Conservation (phyloP, 1,140 invertebrate species). For the Coelopa frigida region DNA sequence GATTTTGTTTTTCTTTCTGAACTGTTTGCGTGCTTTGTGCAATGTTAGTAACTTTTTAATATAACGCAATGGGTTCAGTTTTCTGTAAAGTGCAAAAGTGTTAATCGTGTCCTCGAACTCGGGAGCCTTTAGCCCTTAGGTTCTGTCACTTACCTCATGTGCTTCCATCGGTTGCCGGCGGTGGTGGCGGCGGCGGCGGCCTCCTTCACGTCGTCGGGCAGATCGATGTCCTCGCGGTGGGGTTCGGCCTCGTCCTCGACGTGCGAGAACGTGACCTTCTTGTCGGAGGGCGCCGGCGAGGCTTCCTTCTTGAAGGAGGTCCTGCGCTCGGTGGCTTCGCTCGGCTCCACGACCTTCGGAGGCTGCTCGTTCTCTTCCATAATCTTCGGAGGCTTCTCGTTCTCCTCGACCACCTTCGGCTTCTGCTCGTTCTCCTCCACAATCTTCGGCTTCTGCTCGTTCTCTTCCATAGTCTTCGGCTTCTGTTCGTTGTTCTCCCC, state of each 20-base stretch:
- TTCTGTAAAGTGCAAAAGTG: no score
- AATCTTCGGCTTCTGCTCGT: conserved; percentile 1
- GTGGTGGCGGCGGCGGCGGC: conserved; percentile 23
- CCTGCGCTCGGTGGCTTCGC: conserved; percentile 14
- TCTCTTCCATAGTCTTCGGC: conserved; percentile 2
- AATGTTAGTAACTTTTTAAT: no score
- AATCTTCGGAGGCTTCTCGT: not conserved
- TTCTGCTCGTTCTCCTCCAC: conserved; percentile 5
- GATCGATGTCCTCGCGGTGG: conserved; percentile 37
- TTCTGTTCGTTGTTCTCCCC: conserved; percentile 3
- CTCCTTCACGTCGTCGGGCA: conserved; percentile 32
- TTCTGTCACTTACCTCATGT: conserved; percentile 36
- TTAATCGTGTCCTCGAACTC: no score
- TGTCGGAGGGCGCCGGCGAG: conserved; percentile 39
- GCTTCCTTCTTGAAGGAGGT: conserved; percentile 34
- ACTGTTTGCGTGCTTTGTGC: no score
- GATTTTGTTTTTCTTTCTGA: no score
- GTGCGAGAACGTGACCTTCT: conserved; percentile 43
- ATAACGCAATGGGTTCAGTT: no score
- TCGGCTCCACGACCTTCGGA: conserved; percentile 3
- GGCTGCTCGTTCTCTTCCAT: conserved; percentile 1
- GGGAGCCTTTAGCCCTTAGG: no score
- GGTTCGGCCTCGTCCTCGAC: conserved; percentile 42
- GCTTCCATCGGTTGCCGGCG: conserved; percentile 20
- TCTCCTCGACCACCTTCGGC: not conserved